A percentile compares a stretch with the other conserved stretches of the same genome.
These are phyloP conservation scores for Xyrichtys novacula DNA, from an alignment of 2,797 vertebrate species.

Conservation along the genomic window DNA sequence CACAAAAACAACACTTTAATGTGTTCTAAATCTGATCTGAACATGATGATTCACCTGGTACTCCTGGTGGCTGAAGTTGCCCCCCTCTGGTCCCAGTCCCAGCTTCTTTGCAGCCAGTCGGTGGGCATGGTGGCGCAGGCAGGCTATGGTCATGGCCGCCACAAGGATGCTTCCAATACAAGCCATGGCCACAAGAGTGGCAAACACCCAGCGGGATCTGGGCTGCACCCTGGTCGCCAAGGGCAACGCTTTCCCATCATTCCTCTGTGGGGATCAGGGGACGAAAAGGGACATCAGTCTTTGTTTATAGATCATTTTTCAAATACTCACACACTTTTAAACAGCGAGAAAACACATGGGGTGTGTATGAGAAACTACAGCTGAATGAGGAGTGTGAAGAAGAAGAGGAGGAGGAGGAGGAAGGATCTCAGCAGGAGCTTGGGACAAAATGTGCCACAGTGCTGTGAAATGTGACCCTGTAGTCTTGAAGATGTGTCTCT, in stretches of 20 bases:
- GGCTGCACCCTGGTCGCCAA: conserved; percentile 79
- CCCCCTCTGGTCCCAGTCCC: conserved; percentile 91
- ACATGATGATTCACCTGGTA: conserved; percentile 97
- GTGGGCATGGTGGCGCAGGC: conserved; percentile 89
- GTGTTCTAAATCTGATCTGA: too few relatives aligned
- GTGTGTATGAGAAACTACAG: too few relatives aligned
- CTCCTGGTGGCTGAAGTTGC: conserved; percentile 91
- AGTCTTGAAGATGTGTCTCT: too few relatives aligned
- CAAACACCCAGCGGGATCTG: conserved; percentile 87
- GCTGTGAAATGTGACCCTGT: too few relatives aligned
- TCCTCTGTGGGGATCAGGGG: conserved; percentile 75
- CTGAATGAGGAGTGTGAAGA: too few relatives aligned
- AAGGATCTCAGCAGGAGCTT: too few relatives aligned
- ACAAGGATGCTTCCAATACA: conserved; percentile 89
- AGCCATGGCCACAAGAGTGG: conserved; percentile 89
- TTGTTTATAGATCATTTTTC: background rate
- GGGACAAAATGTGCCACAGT: too few relatives aligned
- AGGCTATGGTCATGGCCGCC: conserved; percentile 86
- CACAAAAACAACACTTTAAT: too few relatives aligned
- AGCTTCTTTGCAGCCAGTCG: conserved; percentile 91
- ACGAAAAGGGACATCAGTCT: background rate
- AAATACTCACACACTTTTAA: background rate
- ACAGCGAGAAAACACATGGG: too few relatives aligned
- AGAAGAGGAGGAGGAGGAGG: too few relatives aligned
- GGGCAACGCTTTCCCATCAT: conserved; percentile 80